Conservation (phyloP, 2,888 invertebrate species). For the Synanthedon andrenaeformis region DNA sequence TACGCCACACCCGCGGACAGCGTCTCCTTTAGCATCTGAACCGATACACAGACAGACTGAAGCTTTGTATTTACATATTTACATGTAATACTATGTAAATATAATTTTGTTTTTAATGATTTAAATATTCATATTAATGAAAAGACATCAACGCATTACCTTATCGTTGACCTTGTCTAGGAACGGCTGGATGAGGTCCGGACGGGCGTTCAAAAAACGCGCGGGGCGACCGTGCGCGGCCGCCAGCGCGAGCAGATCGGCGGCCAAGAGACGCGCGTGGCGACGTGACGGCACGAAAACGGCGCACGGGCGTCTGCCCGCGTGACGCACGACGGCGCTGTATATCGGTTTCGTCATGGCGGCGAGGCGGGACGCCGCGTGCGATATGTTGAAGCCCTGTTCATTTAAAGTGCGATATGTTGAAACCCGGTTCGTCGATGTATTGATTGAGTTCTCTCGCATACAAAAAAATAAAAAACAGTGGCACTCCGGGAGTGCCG, state of each 20-base stretch:
- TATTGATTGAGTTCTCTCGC: too few species aligned
- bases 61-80: too few species aligned
- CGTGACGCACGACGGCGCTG: conserved; percentile 88
- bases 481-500: too few species aligned
- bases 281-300: conserved; percentile 91
- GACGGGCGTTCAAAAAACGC: conserved; percentile 89
- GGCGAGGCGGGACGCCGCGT: conserved; percentile 94
- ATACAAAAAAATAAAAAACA: too few species aligned
- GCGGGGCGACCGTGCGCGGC: conserved; percentile 89
- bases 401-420: background rate
- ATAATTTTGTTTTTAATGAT: too few species aligned
- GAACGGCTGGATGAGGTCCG: conserved; percentile 89
- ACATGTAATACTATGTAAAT: too few species aligned
- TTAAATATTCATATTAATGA: too few species aligned
- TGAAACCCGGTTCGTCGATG: too few species aligned
- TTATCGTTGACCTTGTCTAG: conserved; percentile 89
- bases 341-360: conserved; percentile 99
- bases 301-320: conserved; percentile 85
- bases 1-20: conserved; percentile 96
- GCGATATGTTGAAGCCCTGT: conserved; percentile 96
- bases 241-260: conserved; percentile 94
- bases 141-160: conserved; percentile 41
- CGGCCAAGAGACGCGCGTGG: conserved; percentile 93
- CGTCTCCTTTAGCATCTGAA: conserved; percentile 87
- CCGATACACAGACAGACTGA: background rate